Evolutionary conservation across 1,140 invertebrate genomes (phyloP).

Genomic region (Heliconius himera): DNA sequence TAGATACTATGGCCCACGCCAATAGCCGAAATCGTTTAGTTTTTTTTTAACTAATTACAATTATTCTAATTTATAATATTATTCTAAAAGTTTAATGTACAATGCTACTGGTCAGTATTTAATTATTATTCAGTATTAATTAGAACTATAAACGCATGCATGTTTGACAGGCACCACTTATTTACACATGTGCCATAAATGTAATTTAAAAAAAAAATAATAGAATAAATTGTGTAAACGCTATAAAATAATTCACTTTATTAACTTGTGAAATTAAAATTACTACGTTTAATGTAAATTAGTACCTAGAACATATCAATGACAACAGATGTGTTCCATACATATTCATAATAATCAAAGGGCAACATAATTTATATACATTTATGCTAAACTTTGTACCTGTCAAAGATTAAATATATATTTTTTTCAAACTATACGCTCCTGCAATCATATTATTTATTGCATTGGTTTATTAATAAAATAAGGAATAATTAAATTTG

Average conservation of each 20-base stretch:
- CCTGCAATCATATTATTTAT: background rate
- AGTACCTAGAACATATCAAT: slow-evolving; percentile 27
- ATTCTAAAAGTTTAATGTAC: background rate
- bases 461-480: background rate
- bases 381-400: slow-evolving; percentile 25
- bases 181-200: background rate
- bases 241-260: background rate
- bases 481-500: background rate
- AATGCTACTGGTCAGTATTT: background rate
- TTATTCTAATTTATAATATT: too few relatives aligned
- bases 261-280: background rate
- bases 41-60: background rate
- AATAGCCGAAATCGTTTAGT: background rate
- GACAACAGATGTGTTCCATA: slow-evolving; percentile 34
- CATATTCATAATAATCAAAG: slow-evolving; percentile 21
- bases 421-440: slow-evolving; percentile 4
- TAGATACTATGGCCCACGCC: background rate
- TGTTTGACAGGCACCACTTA: background rate
- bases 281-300: background rate
- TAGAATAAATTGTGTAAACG: background rate
- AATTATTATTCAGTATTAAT: background rate
- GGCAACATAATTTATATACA: background rate
- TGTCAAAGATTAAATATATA: slow-evolving; percentile 24
- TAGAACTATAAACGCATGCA: background rate
- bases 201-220: too few relatives aligned